Evolutionary conservation across 2,888 invertebrate species (phyloP), one percentile per base, ranked within the genome.

Genomic region (Macrosoma leucophasiata): DNA sequence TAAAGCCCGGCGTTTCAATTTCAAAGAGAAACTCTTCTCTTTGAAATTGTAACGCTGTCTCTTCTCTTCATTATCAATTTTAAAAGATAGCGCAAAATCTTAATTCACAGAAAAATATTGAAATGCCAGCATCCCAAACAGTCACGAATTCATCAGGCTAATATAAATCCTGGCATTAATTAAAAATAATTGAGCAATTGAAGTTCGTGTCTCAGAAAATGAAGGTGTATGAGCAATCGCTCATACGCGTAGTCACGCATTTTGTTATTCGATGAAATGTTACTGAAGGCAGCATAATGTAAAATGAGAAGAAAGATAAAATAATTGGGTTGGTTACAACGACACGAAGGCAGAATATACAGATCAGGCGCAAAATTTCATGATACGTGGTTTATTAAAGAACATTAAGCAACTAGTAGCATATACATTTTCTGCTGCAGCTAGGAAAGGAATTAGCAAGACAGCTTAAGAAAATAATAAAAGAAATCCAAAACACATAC

Each of bases 231-330:
- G 30, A 56, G 0, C 42, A 33, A 28, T 23, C n/a, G n/a, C n/a
- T n/a, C n/a, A n/a, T n/a, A n/a, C n/a, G n/a, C n/a, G n/a, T n/a
- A n/a, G n/a, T n/a, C 54, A 4, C 52, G 55, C 14, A 27, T 48
- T 2, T 2, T 56, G 4, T 4, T 58, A 6, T 58, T 56, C 33
- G 56, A 55, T 13, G 50, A 55, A 38, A 52, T 58, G 42, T 31
- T 46, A 7, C 15, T 58, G 4, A 44, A 46, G 28, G 50, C 2
- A 43, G 47, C 35, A 14, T 56, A 2, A 19, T 40, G 3, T 55
- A 47, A 11, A 48, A 50, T 33, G 39, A 43, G 23, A 42, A 40
- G 36, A 50, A 43, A 33, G 52, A 57, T 14, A 17, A n/a, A 30
- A 36, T 54, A 0, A 30, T 20, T 18, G 57, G 56, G 0, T 53